Percentiles rank a stretch among this genome's conserved stretches.
Conservation (phyloP, 2,113 vertebrate species). For the Otolemur garnettii region DNA sequence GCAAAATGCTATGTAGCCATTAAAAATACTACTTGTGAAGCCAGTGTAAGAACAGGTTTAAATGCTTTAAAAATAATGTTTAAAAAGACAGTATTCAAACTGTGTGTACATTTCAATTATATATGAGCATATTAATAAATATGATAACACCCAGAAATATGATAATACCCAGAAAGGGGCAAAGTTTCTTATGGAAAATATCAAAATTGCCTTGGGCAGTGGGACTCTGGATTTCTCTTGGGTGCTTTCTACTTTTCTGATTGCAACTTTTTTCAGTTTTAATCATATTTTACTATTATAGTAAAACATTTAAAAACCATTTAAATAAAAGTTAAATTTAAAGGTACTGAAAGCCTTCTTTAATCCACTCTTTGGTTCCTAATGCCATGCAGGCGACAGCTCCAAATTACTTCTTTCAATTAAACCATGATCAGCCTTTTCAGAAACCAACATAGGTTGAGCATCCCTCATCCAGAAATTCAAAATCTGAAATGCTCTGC, state of each 20-base stretch:
- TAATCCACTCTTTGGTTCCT: constrained; percentile 12
- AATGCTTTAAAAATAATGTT: constrained; percentile 31
- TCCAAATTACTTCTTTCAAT: not conserved
- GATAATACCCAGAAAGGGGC: rapidly evolving
- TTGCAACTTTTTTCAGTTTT: constrained; percentile 18
- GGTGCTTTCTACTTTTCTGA: constrained; percentile 36
- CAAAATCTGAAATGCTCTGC: not conserved
- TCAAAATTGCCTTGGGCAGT: not conserved
- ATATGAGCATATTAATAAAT: not conserved
- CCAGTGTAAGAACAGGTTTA: not conserved
- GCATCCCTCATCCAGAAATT: not conserved
- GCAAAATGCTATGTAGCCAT: not conserved
- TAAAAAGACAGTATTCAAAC: not conserved
- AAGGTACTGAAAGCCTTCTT: not conserved
- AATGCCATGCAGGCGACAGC: not conserved
- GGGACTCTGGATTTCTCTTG: constrained; percentile 18
- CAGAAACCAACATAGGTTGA: not conserved
- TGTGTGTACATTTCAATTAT: not conserved
- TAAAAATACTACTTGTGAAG: constrained; percentile 32
- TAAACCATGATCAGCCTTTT: constrained; percentile 13
- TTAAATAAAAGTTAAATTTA: constrained; percentile 54
- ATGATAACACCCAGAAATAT: not conserved
- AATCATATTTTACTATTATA: constrained; percentile 37
- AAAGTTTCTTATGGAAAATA: not conserved
- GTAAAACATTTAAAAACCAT: not conserved